Evolutionary conservation across 2,797 vertebrate species (phyloP).

Genomic region (Phoxinus dragarum): DNA sequence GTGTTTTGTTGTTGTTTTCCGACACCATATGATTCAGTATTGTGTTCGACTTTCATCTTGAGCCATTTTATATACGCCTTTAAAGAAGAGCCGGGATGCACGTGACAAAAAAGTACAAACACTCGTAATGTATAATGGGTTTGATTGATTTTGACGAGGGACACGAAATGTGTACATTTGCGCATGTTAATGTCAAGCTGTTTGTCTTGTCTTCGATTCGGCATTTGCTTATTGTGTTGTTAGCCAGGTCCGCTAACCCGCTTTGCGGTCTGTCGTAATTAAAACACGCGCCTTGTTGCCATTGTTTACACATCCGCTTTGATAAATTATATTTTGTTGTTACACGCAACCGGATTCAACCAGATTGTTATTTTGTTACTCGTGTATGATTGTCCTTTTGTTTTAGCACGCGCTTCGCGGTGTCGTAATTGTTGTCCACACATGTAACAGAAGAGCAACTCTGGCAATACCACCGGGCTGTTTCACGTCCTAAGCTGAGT

Average conservation of each 20-base stretch:
- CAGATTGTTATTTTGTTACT: not conserved
- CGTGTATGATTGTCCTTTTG: conserved; percentile 18
- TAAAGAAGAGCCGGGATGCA: conserved; percentile 67
- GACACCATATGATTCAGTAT: conserved; percentile 59
- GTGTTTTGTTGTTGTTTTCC: conserved; percentile 77
- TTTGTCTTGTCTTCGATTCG: conserved; percentile 19
- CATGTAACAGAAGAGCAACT: not conserved
- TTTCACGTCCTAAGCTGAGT: not conserved
- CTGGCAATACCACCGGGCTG: not conserved
- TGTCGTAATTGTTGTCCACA: conserved; percentile 13
- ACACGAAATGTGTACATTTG: not conserved
- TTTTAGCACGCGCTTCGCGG: not conserved
- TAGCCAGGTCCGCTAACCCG: conserved; percentile 27
- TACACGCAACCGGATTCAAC: not conserved
- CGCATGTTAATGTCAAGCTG: not conserved
- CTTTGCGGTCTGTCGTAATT: conserved; percentile 27
- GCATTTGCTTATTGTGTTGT: conserved; percentile 12
- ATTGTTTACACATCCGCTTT: conserved; percentile 8
- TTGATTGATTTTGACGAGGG: not conserved
- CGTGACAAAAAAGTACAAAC: conserved; percentile 70
- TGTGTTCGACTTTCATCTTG: conserved; percentile 60
- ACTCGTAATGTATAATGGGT: not conserved
- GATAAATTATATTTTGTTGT: not conserved
- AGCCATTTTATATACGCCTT: conserved; percentile 40
- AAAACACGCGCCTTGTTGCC: not conserved